Evolutionary conservation across 2,888 invertebrate genomes (phyloP).

Genomic region (Machimus rusticus): DNA sequence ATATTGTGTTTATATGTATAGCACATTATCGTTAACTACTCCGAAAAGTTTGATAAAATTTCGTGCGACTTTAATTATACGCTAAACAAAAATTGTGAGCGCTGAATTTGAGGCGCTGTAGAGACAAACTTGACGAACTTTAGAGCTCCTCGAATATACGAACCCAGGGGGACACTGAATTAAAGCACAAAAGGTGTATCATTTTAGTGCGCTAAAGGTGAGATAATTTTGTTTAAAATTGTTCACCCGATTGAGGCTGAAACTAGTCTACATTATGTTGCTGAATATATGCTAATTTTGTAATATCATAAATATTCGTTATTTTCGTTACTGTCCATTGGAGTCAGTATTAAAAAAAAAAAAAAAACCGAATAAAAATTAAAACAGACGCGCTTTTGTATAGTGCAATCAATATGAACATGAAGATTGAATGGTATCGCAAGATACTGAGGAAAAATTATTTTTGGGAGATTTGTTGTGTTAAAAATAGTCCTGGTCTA

Average conservation of each 20-base stretch:
- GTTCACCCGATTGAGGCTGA: neutral
- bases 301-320: neutral
- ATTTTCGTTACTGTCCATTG: neutral
- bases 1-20: neutral
- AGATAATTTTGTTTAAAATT: neutral
- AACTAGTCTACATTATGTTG: neutral
- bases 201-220: neutral
- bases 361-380: neutral
- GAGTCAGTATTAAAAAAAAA: neutral
- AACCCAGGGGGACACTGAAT: neutral
- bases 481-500: constrained; percentile 34
- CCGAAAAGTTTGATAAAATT: neutral
- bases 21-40: neutral
- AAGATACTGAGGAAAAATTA: constrained; percentile 23
- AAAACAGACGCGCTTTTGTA: neutral
- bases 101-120: neutral
- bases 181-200: neutral
- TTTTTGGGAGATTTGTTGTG: constrained; percentile 29
- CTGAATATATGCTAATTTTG: neutral
- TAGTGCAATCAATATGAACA: constrained; percentile 23
- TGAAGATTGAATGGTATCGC: constrained; percentile 10
- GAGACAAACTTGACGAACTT: neutral
- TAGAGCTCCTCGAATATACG: neutral
- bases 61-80: neutral
- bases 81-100: neutral